phyloP scores from a whole-genome alignment of 2,113 vertebrate genomes.

The Anseranas semipalmata region DNA sequence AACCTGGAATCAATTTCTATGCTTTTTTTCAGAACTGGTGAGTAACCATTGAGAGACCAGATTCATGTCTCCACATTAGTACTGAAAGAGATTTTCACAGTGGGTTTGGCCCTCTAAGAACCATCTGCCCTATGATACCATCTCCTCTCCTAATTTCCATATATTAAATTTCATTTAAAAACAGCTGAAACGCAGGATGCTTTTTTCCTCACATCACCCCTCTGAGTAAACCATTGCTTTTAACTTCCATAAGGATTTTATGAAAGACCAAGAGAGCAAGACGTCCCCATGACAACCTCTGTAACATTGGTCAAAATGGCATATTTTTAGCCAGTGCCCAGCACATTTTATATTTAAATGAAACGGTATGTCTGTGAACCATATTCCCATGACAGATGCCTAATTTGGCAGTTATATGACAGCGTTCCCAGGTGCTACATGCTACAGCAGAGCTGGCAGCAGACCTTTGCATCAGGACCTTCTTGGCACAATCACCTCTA shows the following conservation, averaged over 20 bases:
- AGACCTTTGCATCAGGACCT: neutral
- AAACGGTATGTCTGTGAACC: neutral
- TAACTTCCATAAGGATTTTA: neutral
- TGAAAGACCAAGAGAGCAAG: neutral
- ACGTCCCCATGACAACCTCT: neutral
- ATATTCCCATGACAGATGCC: neutral
- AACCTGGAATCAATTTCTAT: conserved; percentile 22
- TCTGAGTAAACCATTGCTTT: neutral
- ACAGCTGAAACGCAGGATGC: neutral
- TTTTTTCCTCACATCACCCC: neutral
- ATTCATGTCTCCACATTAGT: neutral
- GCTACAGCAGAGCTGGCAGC: neutral
- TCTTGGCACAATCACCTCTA: neutral
- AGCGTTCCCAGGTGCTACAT: neutral
- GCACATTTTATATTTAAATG: neutral
- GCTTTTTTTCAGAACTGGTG: neutral
- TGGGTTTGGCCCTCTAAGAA: neutral
- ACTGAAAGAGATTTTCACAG: neutral
- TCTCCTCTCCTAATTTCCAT: neutral
- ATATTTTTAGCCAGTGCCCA: neutral
- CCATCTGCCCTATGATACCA: neutral
- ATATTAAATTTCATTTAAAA: neutral
- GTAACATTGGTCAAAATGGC: neutral
- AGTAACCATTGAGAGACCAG: neutral
- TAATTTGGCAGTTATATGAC: neutral